These are phyloP conservation scores for Turritopsis dohrnii DNA, from an alignment of 30 jellyfish, hydroid and myxozoan species.

Conservation along the genomic window DNA sequence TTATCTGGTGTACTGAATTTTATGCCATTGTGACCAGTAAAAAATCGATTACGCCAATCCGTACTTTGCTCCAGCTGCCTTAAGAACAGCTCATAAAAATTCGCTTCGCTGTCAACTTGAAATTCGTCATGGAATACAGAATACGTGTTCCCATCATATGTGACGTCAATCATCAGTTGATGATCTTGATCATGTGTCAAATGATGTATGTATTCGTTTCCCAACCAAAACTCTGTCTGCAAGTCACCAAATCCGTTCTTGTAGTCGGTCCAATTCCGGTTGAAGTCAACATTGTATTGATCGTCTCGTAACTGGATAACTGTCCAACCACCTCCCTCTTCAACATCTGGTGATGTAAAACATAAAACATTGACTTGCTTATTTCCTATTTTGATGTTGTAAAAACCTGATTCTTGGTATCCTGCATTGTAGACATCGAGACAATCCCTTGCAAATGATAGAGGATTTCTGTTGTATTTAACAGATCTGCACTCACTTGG, in stretches of 20 bases:
- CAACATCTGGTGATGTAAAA: neutral
- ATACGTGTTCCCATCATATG: neutral
- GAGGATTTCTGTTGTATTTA: neutral
- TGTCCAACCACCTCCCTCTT: neutral
- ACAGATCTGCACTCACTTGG: neutral
- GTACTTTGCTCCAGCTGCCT: neutral
- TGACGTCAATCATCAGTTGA: neutral
- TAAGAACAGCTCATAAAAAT: neutral
- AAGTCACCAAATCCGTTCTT: neutral
- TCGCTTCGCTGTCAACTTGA: neutral
- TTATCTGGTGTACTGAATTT: neutral
- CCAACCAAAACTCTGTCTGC: neutral
- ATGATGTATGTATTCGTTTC: neutral
- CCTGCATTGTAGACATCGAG: neutral
- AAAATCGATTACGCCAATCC: neutral
- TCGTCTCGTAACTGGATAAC: neutral
- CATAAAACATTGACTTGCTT: neutral
- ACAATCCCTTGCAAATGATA: neutral
- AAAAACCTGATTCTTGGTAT: neutral
- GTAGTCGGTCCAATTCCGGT: neutral
- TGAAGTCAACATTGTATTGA: neutral
- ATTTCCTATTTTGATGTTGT: neutral
- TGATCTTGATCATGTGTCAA: neutral
- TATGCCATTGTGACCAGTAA: neutral
- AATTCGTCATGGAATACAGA: neutral